Conservation (phyloP, 2,797 vertebrate species). For the Eulemur albifrons region DNA sequence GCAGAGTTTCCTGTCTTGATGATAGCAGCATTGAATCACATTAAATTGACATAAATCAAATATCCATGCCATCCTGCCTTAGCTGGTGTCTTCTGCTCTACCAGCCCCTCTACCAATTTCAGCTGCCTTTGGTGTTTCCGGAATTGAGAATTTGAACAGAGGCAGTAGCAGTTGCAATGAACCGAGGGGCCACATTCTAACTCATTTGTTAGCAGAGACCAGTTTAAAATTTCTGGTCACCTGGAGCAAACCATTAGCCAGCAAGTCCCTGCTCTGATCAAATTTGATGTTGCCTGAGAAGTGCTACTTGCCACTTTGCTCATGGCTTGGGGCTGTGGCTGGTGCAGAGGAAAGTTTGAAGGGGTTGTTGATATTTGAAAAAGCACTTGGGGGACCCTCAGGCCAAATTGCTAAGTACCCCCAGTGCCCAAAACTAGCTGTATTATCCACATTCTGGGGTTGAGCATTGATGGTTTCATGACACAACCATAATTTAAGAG, state of each 20-base stretch:
- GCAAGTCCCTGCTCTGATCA: background rate
- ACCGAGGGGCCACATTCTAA: background rate
- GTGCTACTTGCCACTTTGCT: background rate
- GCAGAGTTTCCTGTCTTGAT: background rate
- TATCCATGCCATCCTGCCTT: background rate
- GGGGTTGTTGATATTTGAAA: background rate
- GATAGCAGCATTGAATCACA: background rate
- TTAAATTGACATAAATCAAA: background rate
- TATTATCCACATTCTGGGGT: background rate
- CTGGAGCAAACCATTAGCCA: background rate
- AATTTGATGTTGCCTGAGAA: background rate
- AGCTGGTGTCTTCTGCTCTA: background rate
- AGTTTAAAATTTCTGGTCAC: background rate
- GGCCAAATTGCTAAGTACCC: background rate
- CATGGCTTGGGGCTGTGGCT: background rate
- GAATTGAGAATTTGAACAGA: background rate
- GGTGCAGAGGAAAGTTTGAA: background rate
- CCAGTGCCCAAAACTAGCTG: background rate
- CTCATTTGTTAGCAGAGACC: background rate
- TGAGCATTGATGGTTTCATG: background rate
- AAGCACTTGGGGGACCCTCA: background rate
- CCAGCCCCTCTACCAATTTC: background rate
- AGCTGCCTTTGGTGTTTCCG: background rate
- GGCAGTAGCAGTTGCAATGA: background rate
- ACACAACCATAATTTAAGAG: background rate